A percentile compares a stretch with the other conserved stretches of the same genome.
Conservation (phyloP, 2,888 invertebrate genomes). For the Brachyopa scutellaris region DNA sequence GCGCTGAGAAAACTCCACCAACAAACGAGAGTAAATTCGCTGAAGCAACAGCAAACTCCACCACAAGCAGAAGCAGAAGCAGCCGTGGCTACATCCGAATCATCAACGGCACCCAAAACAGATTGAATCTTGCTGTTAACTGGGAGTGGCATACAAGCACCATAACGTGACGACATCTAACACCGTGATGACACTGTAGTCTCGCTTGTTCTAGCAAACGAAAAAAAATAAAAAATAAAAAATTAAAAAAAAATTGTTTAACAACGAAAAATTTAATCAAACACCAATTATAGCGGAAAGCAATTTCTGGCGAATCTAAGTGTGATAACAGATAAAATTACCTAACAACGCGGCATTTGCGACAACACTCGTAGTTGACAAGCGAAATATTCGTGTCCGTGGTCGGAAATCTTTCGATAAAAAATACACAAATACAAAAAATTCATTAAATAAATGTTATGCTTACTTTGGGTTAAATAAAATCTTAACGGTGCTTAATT, state of each 20-base stretch:
- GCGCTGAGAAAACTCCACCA: conserved; percentile 59
- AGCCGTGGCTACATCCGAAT: conserved; percentile 56
- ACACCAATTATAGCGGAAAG: conserved; percentile 10
- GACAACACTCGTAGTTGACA: conserved; percentile 22
- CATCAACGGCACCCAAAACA: conserved; percentile 64
- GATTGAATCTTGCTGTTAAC: conserved; percentile 72
- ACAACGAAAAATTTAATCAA: conserved; percentile 47
- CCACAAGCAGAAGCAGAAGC: conserved; percentile 26
- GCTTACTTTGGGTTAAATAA: conserved; percentile 55
- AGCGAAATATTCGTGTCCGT: conserved; percentile 62
- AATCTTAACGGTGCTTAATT: conserved; percentile 67
- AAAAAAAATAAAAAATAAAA: conserved; percentile 16
- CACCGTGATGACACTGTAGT: conserved; percentile 70
- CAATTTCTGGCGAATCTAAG: conserved; percentile 34
- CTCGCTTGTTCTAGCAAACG: conserved; percentile 48
- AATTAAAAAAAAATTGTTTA: conserved; percentile 35
- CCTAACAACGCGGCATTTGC: conserved; percentile 14
- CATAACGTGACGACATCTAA: conserved; percentile 71
- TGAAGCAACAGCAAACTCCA: conserved; percentile 70
- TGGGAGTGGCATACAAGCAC: conserved; percentile 72
- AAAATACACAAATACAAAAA: background rate
- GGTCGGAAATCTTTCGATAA: conserved; percentile 39
- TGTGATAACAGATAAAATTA: conserved; percentile 35
- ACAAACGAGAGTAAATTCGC: conserved; percentile 46
- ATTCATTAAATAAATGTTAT: background rate